Evolutionary conservation across 2,113 vertebrate species (phyloP).

Genomic region (Catharus bicknelli): DNA sequence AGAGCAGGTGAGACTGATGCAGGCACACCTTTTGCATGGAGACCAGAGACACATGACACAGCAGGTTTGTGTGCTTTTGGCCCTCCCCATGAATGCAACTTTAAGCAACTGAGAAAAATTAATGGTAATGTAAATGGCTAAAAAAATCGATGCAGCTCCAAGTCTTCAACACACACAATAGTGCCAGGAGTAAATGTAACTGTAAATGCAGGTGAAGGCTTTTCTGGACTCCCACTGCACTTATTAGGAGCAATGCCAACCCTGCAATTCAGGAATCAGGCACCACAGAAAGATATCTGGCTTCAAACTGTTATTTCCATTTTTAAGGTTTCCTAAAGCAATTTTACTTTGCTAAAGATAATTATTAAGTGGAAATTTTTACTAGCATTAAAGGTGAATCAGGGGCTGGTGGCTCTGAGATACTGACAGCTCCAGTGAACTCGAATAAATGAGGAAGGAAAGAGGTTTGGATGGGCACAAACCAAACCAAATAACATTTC

Average conservation of each 20-base stretch:
- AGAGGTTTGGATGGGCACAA: background rate
- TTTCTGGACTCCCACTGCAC: background rate
- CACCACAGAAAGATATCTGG: background rate
- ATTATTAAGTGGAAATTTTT: background rate
- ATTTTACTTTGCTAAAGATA: background rate
- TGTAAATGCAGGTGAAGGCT: background rate
- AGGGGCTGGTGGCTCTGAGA: background rate
- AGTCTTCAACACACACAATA: fast-evolving
- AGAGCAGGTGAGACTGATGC: background rate
- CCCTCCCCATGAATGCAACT: background rate
- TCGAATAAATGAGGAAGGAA: background rate
- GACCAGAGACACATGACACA: background rate
- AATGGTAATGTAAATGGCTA: background rate
- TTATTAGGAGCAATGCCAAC: background rate
- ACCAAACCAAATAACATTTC: background rate
- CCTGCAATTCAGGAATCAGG: background rate
- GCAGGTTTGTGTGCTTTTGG: background rate
- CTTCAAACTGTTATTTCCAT: background rate
- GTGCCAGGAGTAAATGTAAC: background rate
- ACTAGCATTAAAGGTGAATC: background rate
- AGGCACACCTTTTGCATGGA: background rate
- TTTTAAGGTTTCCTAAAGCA: background rate
- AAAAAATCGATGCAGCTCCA: background rate
- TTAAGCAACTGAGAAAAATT: background rate
- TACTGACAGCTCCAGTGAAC: background rate